A percentile compares a stretch with the other conserved stretches of the same genome.
phyloP scores from a whole-genome alignment of 2,888 invertebrate species.

The Lasioglossum malachurum region DNA sequence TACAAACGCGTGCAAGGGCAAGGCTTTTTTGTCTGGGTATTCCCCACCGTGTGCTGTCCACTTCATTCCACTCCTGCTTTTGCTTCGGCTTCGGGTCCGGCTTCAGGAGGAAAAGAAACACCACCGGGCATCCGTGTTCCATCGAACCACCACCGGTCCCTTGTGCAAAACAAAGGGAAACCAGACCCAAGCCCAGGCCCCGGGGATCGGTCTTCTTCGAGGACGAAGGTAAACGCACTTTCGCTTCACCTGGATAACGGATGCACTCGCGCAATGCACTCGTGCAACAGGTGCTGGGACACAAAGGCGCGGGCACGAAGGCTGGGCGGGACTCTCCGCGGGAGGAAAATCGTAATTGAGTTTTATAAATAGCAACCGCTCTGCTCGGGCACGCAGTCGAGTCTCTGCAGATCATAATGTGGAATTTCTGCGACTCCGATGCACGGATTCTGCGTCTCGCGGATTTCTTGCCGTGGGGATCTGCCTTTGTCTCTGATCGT shows the following conservation, averaged over 20 bases:
- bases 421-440: conserved; percentile 7
- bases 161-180: conserved; percentile 64
- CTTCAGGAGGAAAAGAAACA: conserved; percentile 14
- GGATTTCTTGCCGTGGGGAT: neutral
- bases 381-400: neutral
- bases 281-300: conserved; percentile 47
- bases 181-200: conserved; percentile 26
- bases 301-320: conserved; percentile 46
- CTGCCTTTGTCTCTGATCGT: neutral
- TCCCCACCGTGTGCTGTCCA: conserved; percentile 11
- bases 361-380: conserved; percentile 48
- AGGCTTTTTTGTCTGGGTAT: conserved; percentile 70
- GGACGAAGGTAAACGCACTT: conserved; percentile 70
- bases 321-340: conserved; percentile 28
- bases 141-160: conserved; percentile 30
- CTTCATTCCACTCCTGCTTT: neutral
- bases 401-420: neutral
- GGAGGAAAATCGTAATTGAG: conserved; percentile 45
- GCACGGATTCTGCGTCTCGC: neutral
- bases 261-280: conserved; percentile 14
- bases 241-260: conserved; percentile 53
- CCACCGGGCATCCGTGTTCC: conserved; percentile 42
- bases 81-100: neutral
- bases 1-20: conserved; percentile 78
- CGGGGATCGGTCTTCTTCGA: conserved; percentile 62